Conservation (phyloP, 2,888 invertebrate genomes). For the Acrobasis suavella region DNA sequence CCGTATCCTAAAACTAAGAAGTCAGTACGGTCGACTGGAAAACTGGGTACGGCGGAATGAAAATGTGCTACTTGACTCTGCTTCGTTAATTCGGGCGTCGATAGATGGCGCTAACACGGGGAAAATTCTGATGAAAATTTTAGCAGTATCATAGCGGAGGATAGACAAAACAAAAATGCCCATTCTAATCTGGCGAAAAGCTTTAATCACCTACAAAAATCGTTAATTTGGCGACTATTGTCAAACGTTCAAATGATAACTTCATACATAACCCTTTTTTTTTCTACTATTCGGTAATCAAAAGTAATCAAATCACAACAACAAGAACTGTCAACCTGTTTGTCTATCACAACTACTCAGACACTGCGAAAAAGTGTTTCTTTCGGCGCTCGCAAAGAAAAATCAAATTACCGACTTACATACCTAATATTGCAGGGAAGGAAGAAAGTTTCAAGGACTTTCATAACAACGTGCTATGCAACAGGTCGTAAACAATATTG, state of each 20-base stretch:
- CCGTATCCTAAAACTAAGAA: conserved; percentile 21
- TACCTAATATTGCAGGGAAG: not conserved
- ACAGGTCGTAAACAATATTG: conserved; percentile 22
- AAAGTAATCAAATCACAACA: no score
- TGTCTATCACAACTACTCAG: no score
- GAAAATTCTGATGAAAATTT: not conserved
- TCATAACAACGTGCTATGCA: conserved; percentile 1
- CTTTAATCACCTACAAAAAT: no score
- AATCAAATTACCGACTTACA: not conserved
- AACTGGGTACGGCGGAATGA: conserved; percentile 20
- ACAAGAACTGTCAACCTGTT: no score
- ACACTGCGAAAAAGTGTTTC: not conserved
- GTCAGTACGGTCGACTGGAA: conserved; percentile 15
- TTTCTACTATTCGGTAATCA: no score
- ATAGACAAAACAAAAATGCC: no score
- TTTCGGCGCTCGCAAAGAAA: not conserved
- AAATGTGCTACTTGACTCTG: conserved; percentile 21
- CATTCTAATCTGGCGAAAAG: no score
- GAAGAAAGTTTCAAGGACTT: conserved; percentile 6
- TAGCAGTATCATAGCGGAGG: not conserved
- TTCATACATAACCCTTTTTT: no score
- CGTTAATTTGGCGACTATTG: no score
- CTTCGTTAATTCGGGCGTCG: not conserved
- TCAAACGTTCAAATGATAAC: no score
- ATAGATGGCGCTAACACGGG: conserved; percentile 12